Conservation (phyloP, 2,888 invertebrate genomes). For the Pemphredon lugubris region DNA sequence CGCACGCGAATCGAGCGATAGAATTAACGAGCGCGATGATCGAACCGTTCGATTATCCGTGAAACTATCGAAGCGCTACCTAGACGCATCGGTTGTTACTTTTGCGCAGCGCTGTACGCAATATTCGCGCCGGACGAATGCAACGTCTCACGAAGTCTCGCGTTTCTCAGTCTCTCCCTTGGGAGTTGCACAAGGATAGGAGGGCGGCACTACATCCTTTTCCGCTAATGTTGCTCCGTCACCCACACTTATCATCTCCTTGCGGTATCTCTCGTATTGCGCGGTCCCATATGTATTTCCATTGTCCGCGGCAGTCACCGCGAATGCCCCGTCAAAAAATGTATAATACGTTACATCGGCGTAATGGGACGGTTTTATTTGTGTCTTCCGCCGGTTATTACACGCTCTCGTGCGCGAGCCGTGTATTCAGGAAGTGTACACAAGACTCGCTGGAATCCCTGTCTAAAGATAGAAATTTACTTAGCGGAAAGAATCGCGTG, state of each 20-base stretch:
- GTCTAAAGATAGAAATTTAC: not conserved
- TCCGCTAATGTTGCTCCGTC: constrained; percentile 58
- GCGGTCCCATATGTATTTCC: constrained; percentile 32
- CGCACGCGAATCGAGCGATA: too few relatives aligned
- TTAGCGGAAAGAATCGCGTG: not conserved
- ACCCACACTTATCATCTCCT: constrained; percentile 62
- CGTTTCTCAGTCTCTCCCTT: constrained; percentile 21
- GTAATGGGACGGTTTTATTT: constrained; percentile 57
- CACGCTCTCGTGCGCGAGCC: constrained; percentile 44
- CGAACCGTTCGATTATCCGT: too few relatives aligned
- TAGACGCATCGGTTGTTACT: constrained; percentile 3
- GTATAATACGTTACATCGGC: constrained; percentile 56
- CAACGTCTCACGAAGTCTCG: constrained; percentile 41
- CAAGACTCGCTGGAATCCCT: not conserved
- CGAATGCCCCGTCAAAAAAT: constrained; percentile 49
- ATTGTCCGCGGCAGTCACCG: constrained; percentile 43
- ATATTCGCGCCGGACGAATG: constrained; percentile 29
- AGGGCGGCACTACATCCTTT: constrained; percentile 54
- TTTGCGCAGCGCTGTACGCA: constrained; percentile 17
- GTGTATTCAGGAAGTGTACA: constrained; percentile 42
- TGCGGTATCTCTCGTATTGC: constrained; percentile 37
- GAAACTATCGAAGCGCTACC: too few relatives aligned
- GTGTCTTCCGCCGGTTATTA: constrained; percentile 56
- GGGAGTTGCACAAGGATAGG: constrained; percentile 55
- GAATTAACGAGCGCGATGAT: too few relatives aligned